These are phyloP conservation scores for Rhabdornis inornatus DNA, from an alignment of 2,113 vertebrate genomes.

Conservation along the genomic window DNA sequence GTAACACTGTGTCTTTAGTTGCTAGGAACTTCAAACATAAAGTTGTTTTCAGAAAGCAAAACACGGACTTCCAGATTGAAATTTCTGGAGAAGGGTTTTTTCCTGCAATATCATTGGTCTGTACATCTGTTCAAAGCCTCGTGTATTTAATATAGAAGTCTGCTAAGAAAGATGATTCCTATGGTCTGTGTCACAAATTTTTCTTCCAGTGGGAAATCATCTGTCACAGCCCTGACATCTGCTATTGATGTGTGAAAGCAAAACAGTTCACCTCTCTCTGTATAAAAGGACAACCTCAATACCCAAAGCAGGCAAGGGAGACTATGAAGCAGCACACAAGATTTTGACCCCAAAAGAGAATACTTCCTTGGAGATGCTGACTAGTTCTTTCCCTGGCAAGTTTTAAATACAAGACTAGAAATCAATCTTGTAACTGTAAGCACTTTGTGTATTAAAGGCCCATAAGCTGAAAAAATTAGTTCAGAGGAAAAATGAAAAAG, in stretches of 20 bases:
- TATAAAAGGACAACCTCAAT: neutral
- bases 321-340: neutral
- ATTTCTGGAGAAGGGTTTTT: neutral
- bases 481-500: neutral
- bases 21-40: neutral
- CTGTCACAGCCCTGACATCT: neutral
- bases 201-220: slow-evolving; percentile 22
- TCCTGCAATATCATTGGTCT: neutral
- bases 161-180: neutral
- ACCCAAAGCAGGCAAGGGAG: neutral
- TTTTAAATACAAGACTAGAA: neutral
- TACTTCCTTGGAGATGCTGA: neutral
- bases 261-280: neutral
- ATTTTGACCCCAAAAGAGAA: neutral
- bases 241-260: neutral
- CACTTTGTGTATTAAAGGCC: neutral
- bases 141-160: neutral
- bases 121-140: neutral
- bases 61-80: neutral
- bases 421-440: neutral
- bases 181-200: neutral
- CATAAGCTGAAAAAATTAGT: neutral
- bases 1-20: neutral
- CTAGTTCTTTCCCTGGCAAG: neutral
- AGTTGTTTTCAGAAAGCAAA: neutral